phyloP scores from a whole-genome alignment of 2,888 invertebrate genomes.

The Baronia brevicornis region DNA sequence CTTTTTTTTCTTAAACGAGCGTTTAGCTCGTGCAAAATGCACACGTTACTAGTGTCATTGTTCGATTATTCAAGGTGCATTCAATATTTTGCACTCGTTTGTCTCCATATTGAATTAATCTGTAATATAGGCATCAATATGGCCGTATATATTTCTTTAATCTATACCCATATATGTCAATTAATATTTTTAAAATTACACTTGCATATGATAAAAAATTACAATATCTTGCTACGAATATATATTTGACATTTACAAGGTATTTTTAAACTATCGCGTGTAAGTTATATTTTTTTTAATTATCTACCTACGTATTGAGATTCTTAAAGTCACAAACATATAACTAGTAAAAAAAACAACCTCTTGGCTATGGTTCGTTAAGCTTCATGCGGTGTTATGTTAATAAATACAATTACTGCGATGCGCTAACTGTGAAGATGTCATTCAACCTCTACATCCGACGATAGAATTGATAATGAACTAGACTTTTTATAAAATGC shows the following conservation, averaged over 20 bases:
- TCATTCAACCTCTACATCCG: slow-evolving; percentile 47
- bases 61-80: slow-evolving; percentile 8
- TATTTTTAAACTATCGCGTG: no score
- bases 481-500: no score
- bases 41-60: slow-evolving; percentile 18
- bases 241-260: no score
- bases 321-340: no score
- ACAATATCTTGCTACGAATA: no score
- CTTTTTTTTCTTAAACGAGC: slow-evolving; percentile 26
- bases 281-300: no score
- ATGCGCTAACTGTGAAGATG: slow-evolving; percentile 39
- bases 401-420: slow-evolving; percentile 65
- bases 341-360: slow-evolving; percentile 34
- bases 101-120: no score
- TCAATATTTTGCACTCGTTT: slow-evolving; percentile 6
- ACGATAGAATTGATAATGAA: no score
- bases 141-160: neutral
- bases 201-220: no score
- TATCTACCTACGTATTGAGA: no score
- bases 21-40: slow-evolving; percentile 20
- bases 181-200: no score
- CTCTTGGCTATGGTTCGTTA: slow-evolving; percentile 54
- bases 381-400: slow-evolving; percentile 55
- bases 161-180: no score
- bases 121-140: slow-evolving; percentile 1